Evolutionary conservation across 35 echinoderm and acorn worm genomes (phyloP).

Genomic region (Apostichopus californicus): DNA sequence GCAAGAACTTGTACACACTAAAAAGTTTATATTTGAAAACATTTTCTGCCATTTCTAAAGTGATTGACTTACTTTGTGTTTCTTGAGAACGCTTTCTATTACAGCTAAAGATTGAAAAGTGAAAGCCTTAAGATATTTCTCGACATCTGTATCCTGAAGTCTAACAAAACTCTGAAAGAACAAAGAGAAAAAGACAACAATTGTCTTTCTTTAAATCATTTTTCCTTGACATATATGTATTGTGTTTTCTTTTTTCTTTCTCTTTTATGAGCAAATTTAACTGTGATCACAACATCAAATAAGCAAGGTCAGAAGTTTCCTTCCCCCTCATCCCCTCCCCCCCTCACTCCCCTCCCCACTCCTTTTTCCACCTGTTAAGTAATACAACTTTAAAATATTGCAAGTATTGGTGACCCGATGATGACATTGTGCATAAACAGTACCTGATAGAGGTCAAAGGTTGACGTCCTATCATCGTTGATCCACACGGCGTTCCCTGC

Average conservation of each 20-base stretch:
- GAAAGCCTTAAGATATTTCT: conserved; percentile 80
- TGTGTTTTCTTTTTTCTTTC: too few species aligned
- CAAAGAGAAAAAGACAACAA: conserved; percentile 18
- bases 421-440: neutral
- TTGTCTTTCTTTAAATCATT: neutral
- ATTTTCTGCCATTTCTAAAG: neutral
- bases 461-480: conserved; percentile 71
- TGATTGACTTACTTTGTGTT: conserved; percentile 57
- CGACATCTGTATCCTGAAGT: conserved; percentile 69
- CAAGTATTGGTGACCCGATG: too few species aligned
- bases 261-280: too few species aligned
- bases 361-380: too few species aligned
- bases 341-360: too few species aligned
- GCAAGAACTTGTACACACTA: too few species aligned
- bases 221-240: too few species aligned
- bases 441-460: conserved; percentile 93
- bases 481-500: conserved; percentile 93
- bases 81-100: conserved; percentile 54
- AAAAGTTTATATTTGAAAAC: too few species aligned
- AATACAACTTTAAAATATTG: too few species aligned
- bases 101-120: conserved; percentile 77
- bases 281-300: too few species aligned
- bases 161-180: conserved; percentile 77
- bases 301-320: too few species aligned
- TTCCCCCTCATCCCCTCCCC: too few species aligned